Conservation (phyloP, 2,888 invertebrate genomes). For the Lacanobia wlatinum region DNA sequence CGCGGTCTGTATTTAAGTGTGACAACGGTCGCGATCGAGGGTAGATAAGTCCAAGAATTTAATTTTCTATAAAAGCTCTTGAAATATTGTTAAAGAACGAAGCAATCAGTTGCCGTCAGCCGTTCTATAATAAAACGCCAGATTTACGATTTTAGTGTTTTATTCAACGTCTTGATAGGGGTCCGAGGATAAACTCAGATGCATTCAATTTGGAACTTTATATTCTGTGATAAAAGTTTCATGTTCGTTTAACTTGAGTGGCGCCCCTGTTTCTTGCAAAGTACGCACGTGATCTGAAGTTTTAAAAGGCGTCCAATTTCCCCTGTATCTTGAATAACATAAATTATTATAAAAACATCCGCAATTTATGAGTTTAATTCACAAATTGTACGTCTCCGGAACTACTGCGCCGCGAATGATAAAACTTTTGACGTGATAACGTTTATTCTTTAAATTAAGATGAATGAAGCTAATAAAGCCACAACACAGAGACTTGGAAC, state of each 20-base stretch:
- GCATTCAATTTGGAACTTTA: constrained; percentile 54
- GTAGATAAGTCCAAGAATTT: constrained; percentile 11
- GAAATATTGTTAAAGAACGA: constrained; percentile 17
- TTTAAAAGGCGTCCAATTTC: constrained; percentile 60
- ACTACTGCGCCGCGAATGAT: constrained; percentile 47
- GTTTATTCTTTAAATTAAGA: constrained; percentile 29
- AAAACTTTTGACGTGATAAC: constrained; percentile 29
- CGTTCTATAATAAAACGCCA: constrained; percentile 53
- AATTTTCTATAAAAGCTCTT: neutral
- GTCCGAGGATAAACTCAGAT: constrained; percentile 13
- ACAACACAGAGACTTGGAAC: neutral
- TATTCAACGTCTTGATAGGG: constrained; percentile 59
- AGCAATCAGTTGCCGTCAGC: constrained; percentile 52
- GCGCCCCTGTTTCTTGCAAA: constrained; percentile 57
- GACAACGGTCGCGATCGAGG: neutral
- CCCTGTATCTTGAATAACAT: constrained; percentile 58
- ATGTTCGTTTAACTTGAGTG: constrained; percentile 57
- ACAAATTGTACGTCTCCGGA: constrained; percentile 50
- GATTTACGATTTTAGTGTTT: constrained; percentile 65
- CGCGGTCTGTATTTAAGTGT: neutral
- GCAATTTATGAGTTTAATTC: constrained; percentile 60
- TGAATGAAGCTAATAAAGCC: neutral
- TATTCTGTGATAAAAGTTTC: constrained; percentile 47
- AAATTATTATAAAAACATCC: constrained; percentile 61
- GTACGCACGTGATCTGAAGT: constrained; percentile 69